These are phyloP conservation scores for Acrobeloides nanus DNA, from an alignment of 2,888 invertebrate genomes.

Conservation along the genomic window DNA sequence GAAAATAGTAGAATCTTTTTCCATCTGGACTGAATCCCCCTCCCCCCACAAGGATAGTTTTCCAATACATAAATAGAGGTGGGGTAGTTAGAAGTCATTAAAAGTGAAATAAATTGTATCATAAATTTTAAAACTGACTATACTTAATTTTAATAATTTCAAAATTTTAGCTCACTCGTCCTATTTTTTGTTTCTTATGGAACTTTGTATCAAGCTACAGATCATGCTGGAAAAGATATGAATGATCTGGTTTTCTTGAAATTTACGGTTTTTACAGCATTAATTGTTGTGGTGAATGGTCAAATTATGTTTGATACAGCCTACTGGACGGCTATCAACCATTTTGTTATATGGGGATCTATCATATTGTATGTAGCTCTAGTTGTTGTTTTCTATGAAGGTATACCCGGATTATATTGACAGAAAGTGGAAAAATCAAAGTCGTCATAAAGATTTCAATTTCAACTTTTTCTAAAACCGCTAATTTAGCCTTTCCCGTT, in stretches of 20 bases:
- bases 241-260: slow-evolving; percentile 91
- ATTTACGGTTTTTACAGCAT: slow-evolving; percentile 86
- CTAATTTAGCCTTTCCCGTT: slow-evolving; percentile 30
- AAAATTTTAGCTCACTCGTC: slow-evolving; percentile 70
- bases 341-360: slow-evolving; percentile 94
- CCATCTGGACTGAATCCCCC: slow-evolving; percentile 5
- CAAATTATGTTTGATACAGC: slow-evolving; percentile 93
- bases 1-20: too few relatives aligned
- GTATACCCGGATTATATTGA: slow-evolving; percentile 27
- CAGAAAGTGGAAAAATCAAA: slow-evolving; percentile 5
- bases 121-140: too few relatives aligned
- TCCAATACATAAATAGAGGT: too few relatives aligned
- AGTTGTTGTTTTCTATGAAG: slow-evolving; percentile 80
- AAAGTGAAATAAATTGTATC: too few relatives aligned
- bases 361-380: slow-evolving; percentile 86
- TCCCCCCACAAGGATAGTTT: too few relatives aligned
- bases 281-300: slow-evolving; percentile 91
- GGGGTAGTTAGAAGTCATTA: too few relatives aligned
- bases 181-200: slow-evolving; percentile 88
- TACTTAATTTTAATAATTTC: too few relatives aligned
- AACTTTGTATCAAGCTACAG: slow-evolving; percentile 33
- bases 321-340: slow-evolving; percentile 96
- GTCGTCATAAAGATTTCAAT: too few relatives aligned
- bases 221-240: slow-evolving; percentile 69
- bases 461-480: too few relatives aligned